Evolutionary conservation across 2,888 invertebrate species (phyloP).

Genomic region (Amblyteles armatorius): DNA sequence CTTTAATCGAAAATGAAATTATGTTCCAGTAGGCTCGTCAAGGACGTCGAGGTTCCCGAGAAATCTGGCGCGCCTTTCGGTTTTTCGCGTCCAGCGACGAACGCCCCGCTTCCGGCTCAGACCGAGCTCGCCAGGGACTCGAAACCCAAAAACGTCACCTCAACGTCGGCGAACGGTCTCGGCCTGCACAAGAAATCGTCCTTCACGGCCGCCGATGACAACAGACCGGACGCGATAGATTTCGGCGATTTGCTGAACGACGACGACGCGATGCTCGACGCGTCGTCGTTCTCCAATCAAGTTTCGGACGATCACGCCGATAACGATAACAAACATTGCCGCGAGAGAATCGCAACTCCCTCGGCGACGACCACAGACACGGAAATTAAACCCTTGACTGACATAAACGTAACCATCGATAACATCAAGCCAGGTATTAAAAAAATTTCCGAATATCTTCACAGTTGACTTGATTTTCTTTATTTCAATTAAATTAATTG

Average conservation of each 20-base stretch:
- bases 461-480: no score
- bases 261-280: slow-evolving; percentile 62
- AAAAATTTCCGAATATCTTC: background rate
- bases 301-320: slow-evolving; percentile 12
- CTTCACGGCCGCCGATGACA: slow-evolving; percentile 24
- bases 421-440: slow-evolving; percentile 89
- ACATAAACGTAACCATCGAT: slow-evolving; percentile 91
- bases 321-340: slow-evolving; percentile 13
- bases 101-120: background rate
- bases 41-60: slow-evolving; percentile 9
- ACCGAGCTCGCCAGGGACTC: background rate
- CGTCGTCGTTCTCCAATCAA: slow-evolving; percentile 42
- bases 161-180: slow-evolving; percentile 34
- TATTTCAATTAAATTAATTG: no score
- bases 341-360: slow-evolving; percentile 24
- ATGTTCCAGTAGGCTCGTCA: slow-evolving; percentile 27
- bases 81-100: background rate
- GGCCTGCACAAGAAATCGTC: slow-evolving; percentile 2
- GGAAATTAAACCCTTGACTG: slow-evolving; percentile 87
- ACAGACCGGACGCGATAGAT: slow-evolving; percentile 41
- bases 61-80: background rate
- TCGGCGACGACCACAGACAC: slow-evolving; percentile 73
- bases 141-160: background rate
- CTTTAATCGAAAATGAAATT: background rate
- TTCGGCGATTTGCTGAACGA: slow-evolving; percentile 64